Percentiles rank a stretch among this genome's conserved stretches.
Evolutionary conservation across 1,140 invertebrate genomes (phyloP).

Genomic region (Drosophila nannoptera): DNA sequence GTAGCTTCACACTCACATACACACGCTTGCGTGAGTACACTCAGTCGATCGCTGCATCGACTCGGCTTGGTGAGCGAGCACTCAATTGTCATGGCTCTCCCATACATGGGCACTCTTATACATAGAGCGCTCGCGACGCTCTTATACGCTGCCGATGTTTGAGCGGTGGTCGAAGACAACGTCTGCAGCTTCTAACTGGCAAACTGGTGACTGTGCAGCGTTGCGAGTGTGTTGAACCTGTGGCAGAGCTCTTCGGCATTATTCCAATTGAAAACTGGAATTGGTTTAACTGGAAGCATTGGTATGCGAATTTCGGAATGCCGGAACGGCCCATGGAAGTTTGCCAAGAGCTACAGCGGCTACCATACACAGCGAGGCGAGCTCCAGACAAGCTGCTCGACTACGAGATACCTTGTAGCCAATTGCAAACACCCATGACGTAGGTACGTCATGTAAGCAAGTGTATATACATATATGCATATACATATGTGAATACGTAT

Average conservation of each 20-base stretch:
- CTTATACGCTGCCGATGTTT: conserved; percentile 20
- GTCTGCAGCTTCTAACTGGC: conserved; percentile 42
- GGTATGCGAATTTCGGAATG: conserved; percentile 74
- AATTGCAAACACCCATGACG: too few relatives aligned
- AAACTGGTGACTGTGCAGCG: conserved; percentile 54
- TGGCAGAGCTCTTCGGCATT: conserved; percentile 30
- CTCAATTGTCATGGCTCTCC: not conserved
- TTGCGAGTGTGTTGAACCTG: conserved; percentile 61
- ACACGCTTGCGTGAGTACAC: not conserved
- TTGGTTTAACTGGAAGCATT: conserved; percentile 75
- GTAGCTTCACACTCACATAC: not conserved
- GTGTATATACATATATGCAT: too few relatives aligned
- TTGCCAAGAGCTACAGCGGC: conserved; percentile 28
- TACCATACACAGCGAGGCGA: conserved; percentile 6
- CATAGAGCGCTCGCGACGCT: not conserved
- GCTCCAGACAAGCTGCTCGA: not conserved
- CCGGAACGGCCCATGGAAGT: conserved; percentile 73
- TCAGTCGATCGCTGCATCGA: conserved; percentile 1
- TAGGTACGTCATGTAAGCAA: too few relatives aligned
- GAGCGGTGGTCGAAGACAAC: conserved; percentile 14
- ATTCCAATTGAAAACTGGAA: conserved; percentile 77
- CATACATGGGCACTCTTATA: conserved; percentile 3
- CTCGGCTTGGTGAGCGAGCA: not conserved
- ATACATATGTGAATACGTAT: too few relatives aligned
- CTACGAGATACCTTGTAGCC: not conserved